Evolutionary conservation across 2,113 vertebrate genomes (phyloP), one percentile per base, ranked within the genome.

Genomic region (Glareola pratincola): DNA sequence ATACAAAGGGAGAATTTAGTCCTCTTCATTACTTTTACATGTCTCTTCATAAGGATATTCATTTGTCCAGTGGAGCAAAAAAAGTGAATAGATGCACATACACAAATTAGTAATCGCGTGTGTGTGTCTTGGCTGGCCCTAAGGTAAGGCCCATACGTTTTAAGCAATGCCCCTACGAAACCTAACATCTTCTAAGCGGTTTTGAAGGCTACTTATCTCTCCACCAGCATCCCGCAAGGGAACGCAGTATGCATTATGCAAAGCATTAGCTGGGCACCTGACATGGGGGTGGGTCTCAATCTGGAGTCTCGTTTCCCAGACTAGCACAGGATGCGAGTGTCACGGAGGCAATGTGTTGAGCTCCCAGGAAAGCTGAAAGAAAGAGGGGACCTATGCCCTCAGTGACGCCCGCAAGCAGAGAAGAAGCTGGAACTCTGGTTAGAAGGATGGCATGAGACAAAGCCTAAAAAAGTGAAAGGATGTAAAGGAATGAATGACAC

Each of bases 221-320:
- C 86, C 21, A 3, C 73, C 67, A 82, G 68, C 71, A 89, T 89
- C n/a, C 48, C 1, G 0, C 34, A 30, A 95, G 45, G 11, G 26
- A 97, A 85, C 0, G 2, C 13, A 6, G 45, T n/a, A 68, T 18
- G 15, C 57, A 73, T 95, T 97, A 92, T 90, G 91, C 86, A 94
- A 82, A 85, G 73, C 91, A 91, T 87, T 89, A 97, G 41, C 82
- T 92, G 90, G 88, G 90, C 95, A 96, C 94, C 92, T 96, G 96
- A 97, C 88, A 95, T 95, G 95, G 91, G 96, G 92, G 91, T 96
- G 97, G 97, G 89, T 89, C 96, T 89, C 97, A 97, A 95, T 97
- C 97, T 97, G 96, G 95, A 96, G 89, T 92, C 84, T 92, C 66
- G 82, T 82, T 92, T 95, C 91, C 81, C 92, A 95, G 96, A 94